These are phyloP conservation scores for Drosophila antonietae DNA, from an alignment of 2,888 invertebrate species.

Conservation along the genomic window DNA sequence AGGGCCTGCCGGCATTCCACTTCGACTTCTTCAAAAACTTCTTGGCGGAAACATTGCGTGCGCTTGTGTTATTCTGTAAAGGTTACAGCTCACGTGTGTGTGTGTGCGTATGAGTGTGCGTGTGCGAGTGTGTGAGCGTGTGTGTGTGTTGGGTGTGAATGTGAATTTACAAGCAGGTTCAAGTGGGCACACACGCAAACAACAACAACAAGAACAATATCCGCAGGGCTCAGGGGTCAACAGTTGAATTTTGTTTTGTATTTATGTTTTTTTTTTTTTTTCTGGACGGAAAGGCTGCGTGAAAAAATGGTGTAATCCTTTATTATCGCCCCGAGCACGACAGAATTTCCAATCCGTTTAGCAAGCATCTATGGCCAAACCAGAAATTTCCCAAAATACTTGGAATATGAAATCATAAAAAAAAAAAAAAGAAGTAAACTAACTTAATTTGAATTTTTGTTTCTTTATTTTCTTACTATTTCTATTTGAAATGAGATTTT, in stretches of 20 bases:
- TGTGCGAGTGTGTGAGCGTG: slow-evolving; percentile 24
- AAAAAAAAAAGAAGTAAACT: no score
- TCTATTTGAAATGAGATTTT: not conserved
- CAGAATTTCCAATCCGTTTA: slow-evolving; percentile 35
- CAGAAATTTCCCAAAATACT: not conserved
- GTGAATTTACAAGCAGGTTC: slow-evolving; percentile 64
- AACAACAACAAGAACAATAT: slow-evolving; percentile 27
- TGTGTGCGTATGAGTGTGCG: slow-evolving; percentile 19
- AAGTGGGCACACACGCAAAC: slow-evolving; percentile 56
- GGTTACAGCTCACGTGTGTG: slow-evolving; percentile 27
- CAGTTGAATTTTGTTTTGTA: slow-evolving; percentile 36
- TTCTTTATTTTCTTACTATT: not conserved
- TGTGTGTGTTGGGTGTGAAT: slow-evolving; percentile 62
- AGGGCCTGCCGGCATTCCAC: slow-evolving; percentile 8
- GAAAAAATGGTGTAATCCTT: slow-evolving; percentile 69
- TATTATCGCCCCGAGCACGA: slow-evolving; percentile 38
- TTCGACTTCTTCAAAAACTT: slow-evolving; percentile 19
- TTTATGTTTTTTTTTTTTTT: not conserved
- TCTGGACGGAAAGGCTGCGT: slow-evolving; percentile 53
- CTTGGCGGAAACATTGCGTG: slow-evolving; percentile 74
- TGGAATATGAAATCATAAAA: not conserved
- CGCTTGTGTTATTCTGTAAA: slow-evolving; percentile 70
- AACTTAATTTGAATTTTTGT: slow-evolving; percentile 1
- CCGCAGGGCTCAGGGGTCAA: slow-evolving; percentile 71
- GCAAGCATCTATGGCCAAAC: slow-evolving; percentile 3